A percentile compares a stretch with the other conserved stretches of the same genome.
These are phyloP conservation scores for Acrocera orbiculus DNA, from an alignment of 2,888 invertebrate species.

Conservation along the genomic window DNA sequence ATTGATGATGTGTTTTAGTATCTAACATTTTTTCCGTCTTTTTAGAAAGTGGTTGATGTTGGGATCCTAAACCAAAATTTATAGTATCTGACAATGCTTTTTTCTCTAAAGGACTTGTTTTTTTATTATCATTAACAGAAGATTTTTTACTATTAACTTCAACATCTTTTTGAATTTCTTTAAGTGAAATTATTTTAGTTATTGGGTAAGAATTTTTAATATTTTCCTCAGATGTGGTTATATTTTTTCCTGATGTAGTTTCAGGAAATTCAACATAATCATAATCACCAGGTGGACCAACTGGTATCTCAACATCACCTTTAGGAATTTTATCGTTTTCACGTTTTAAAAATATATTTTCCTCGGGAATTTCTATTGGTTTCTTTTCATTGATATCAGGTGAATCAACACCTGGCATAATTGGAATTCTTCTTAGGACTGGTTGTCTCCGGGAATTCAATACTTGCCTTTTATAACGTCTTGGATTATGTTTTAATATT, in stretches of 20 bases:
- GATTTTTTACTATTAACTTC: too few species aligned
- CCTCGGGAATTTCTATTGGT: not conserved
- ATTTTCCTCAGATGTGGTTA: too few species aligned
- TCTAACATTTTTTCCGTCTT: too few species aligned
- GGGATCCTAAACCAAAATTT: too few species aligned
- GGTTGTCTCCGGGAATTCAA: not conserved
- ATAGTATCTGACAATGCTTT: too few species aligned
- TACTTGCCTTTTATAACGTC: not conserved
- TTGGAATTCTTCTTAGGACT: not conserved
- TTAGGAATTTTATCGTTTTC: constrained; percentile 10
- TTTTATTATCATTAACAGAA: too few species aligned
- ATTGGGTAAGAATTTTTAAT: not conserved
- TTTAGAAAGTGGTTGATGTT: too few species aligned
- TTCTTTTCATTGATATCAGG: not conserved
- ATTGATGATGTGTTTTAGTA: too few species aligned
- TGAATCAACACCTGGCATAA: not conserved
- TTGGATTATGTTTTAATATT: not conserved
- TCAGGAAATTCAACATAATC: constrained; percentile 8
- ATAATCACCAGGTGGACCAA: constrained; percentile 6
- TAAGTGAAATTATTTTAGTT: not conserved
- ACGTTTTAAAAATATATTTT: not conserved
- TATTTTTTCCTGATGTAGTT: too few species aligned
- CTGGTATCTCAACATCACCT: constrained; percentile 10
- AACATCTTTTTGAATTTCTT: too few species aligned
- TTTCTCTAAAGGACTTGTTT: too few species aligned